phyloP scores from a whole-genome alignment of 92 coral and sea anemone species.

The Isaurus tuberculatus region DNA sequence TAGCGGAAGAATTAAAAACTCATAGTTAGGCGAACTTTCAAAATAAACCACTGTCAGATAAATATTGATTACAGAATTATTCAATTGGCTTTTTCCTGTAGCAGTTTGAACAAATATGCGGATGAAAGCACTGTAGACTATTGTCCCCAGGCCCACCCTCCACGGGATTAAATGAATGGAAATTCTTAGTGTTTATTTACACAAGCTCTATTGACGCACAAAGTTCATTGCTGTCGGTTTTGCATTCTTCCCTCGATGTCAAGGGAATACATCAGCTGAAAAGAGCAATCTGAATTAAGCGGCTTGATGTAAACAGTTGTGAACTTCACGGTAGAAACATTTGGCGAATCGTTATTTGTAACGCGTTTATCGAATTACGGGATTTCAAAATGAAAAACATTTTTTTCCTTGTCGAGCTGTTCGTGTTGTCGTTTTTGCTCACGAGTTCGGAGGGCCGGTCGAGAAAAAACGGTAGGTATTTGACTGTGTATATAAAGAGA shows the following conservation, averaged over 20 bases:
- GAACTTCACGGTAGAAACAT: not conserved
- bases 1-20: not conserved
- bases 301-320: not conserved
- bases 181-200: constrained; percentile 36
- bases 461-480: constrained; percentile 14
- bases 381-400: not conserved
- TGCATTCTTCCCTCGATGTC: not conserved
- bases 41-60: not conserved
- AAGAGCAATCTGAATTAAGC: not conserved
- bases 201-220: constrained; percentile 41
- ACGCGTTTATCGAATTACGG: not conserved
- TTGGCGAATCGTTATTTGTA: not conserved
- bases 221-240: not conserved
- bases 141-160: constrained; percentile 24
- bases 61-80: not conserved
- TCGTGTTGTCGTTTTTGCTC: not conserved
- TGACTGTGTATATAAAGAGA: too few relatives aligned
- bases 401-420: not conserved
- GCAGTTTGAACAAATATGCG: not conserved
- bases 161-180: constrained; percentile 11
- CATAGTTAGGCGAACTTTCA: not conserved
- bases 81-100: not conserved
- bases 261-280: constrained; percentile 10
- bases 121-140: not conserved
- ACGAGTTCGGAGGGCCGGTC: constrained; percentile 18